phyloP scores from a whole-genome alignment of 2,888 invertebrate genomes.

The Cataglyphis albicans region DNA sequence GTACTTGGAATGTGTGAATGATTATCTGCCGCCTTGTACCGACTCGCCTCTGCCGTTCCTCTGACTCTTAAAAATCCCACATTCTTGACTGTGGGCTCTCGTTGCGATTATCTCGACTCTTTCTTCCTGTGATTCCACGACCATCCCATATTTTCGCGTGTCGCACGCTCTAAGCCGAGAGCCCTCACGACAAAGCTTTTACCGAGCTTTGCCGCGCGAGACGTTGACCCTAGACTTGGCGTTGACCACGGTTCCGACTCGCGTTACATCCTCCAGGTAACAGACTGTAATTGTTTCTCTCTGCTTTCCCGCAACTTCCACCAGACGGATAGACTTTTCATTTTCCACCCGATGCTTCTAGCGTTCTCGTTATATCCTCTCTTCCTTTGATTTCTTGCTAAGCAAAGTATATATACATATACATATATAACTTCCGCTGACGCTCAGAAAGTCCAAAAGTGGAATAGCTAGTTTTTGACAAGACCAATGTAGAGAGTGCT shows the following conservation, averaged over 20 bases:
- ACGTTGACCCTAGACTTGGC: slow-evolving; percentile 39
- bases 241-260: slow-evolving; percentile 61
- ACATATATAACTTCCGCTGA: slow-evolving; percentile 15
- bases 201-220: slow-evolving; percentile 50
- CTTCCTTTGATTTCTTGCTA: slow-evolving; percentile 14
- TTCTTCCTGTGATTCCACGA: slow-evolving; percentile 86
- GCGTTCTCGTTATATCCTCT: not conserved
- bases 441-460: slow-evolving; percentile 5
- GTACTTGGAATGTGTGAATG: not conserved
- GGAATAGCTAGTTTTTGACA: slow-evolving; percentile 12
- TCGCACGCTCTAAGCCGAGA: slow-evolving; percentile 37
- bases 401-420: not conserved
- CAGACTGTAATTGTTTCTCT: slow-evolving; percentile 64
- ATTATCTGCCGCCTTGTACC: slow-evolving; percentile 33
- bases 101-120: slow-evolving; percentile 77
- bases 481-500: not conserved
- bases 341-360: slow-evolving; percentile 23
- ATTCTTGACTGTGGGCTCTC: slow-evolving; percentile 28
- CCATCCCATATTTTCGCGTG: slow-evolving; percentile 84
- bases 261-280: slow-evolving; percentile 70
- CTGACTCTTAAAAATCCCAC: slow-evolving; percentile 38
- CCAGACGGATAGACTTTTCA: slow-evolving; percentile 42
- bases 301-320: slow-evolving; percentile 66
- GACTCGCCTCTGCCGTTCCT: slow-evolving; percentile 29
- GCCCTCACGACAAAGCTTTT: slow-evolving; percentile 40